Base-by-base conservation (phyloP, 1,140 invertebrate genomes). In the Drosophila nannoptera region DNA sequence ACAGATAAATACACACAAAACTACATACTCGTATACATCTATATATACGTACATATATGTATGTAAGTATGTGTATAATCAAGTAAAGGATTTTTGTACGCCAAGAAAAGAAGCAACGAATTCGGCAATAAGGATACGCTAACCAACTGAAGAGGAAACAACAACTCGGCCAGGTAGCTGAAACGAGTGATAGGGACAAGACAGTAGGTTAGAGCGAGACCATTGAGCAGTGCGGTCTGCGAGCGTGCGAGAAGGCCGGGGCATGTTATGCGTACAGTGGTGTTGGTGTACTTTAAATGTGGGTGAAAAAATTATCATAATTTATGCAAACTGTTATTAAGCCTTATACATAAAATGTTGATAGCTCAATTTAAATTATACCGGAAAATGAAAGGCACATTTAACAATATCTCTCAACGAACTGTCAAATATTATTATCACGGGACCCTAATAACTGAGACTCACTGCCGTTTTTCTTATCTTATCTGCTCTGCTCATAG, bases 41-140 rank as follows among this genome's bases (percentile, higher is more conserved):
- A 36, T 36, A 33, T 14, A 40, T 32, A 43, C 9, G 12, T 12
- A 14, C 9, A 55, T 42, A 38, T 6, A 4, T 31, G 16, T n/a
- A 31, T 40, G 5, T 40, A 42, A 33, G 29, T 14, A 22, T 14
- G 32, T 45, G 8, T 40, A 40, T 46, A 54, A 40, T n/a, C 53
- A 72, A 62, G 58, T 63, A 66, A 82, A 75, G 72, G 78, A 82
- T 78, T 73, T 75, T 65, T 56, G 65, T 64, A 54, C 66, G 60
- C 56, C 63, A 74, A 60, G 63, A 54, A 69, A 72, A 66, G 67
- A 77, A 77, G 68, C 68, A 69, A 53, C 77, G 71, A 78, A 83
- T 83, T 83, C 68, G 75, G 75, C 75, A 83, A 83, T 78, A 77
- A 53, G 75, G 65, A 83, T 72, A 69, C 60, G 71, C 63, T 53